These are phyloP conservation scores for Apotomis turbidana DNA, from an alignment of 2,888 invertebrate genomes.

Conservation along the genomic window DNA sequence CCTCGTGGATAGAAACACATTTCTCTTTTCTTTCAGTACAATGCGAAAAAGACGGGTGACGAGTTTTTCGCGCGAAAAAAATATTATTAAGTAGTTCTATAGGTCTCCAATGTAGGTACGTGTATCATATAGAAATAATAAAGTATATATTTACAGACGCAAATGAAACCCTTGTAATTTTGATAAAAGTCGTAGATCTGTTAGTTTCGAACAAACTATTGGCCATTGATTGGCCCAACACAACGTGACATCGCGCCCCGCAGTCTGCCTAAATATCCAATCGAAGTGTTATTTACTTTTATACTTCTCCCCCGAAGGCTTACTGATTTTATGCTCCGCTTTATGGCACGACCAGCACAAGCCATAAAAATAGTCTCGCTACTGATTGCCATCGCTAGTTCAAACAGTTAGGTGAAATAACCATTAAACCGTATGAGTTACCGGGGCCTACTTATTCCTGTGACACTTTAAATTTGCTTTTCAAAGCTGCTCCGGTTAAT, in stretches of 20 bases:
- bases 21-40: neutral
- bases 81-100: no score
- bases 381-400: conserved; percentile 75
- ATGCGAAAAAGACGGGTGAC: no score
- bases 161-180: neutral
- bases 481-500: conserved; percentile 10
- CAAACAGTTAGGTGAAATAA: conserved; percentile 69
- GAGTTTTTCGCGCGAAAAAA: no score
- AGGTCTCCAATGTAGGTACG: no score
- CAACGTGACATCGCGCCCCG: conserved; percentile 50
- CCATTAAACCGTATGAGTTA: conserved; percentile 74
- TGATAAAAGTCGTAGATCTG: neutral
- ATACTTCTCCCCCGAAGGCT: conserved; percentile 74
- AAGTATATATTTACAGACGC: no score
- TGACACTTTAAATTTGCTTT: conserved; percentile 10
- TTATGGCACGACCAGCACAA: conserved; percentile 78
- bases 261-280: conserved; percentile 68
- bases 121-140: no score
- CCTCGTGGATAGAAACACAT: neutral
- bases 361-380: conserved; percentile 77
- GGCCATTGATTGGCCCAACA: conserved; percentile 58
- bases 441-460: conserved; percentile 27
- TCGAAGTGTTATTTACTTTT: conserved; percentile 80
- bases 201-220: conserved; percentile 50
- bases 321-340: conserved; percentile 77